Conservation (phyloP, 2,113 vertebrate species). For the Poeciliopsis turrubarensis region DNA sequence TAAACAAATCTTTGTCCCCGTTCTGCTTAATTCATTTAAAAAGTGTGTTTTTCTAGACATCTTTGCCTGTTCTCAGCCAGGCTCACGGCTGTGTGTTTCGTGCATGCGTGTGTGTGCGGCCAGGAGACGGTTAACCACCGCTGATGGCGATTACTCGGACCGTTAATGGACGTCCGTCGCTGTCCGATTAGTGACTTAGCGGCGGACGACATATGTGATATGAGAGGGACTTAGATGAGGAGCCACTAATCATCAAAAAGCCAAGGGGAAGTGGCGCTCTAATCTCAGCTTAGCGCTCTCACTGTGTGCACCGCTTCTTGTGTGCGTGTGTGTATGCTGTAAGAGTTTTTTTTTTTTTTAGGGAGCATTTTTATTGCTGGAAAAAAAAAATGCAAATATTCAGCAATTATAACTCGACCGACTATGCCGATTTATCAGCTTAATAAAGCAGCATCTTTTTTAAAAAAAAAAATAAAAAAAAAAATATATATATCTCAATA, state of each 20-base stretch:
- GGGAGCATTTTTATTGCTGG: background rate
- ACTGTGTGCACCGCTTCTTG: slow-evolving; percentile 33
- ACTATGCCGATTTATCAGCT: slow-evolving; percentile 70
- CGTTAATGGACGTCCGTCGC: slow-evolving; percentile 70
- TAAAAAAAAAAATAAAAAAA: too few relatives aligned
- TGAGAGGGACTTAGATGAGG: slow-evolving; percentile 77
- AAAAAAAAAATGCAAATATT: slow-evolving; percentile 62
- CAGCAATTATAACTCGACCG: slow-evolving; percentile 73
- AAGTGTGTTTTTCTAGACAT: slow-evolving; percentile 10
- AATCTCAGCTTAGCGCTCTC: slow-evolving; percentile 78
- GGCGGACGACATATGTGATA: slow-evolving; percentile 77
- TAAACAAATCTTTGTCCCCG: slow-evolving; percentile 51
- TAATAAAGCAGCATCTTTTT: slow-evolving; percentile 61
- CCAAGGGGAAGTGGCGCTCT: slow-evolving; percentile 75
- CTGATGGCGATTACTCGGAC: slow-evolving; percentile 63
- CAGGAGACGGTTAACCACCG: slow-evolving; percentile 64
- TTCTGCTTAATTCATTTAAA: slow-evolving; percentile 49
- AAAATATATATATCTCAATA: slow-evolving; percentile 40
- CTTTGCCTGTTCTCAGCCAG: slow-evolving; percentile 38
- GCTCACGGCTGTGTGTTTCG: slow-evolving; percentile 11
- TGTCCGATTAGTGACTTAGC: slow-evolving; percentile 78
- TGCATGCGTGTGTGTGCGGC: slow-evolving; percentile 34
- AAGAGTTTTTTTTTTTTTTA: background rate
- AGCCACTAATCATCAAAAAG: slow-evolving; percentile 79
- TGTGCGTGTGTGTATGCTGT: slow-evolving; percentile 6